Base-by-base conservation (phyloP, 2,113 vertebrate species). In the Stomatorhinus ivindoensis region DNA sequence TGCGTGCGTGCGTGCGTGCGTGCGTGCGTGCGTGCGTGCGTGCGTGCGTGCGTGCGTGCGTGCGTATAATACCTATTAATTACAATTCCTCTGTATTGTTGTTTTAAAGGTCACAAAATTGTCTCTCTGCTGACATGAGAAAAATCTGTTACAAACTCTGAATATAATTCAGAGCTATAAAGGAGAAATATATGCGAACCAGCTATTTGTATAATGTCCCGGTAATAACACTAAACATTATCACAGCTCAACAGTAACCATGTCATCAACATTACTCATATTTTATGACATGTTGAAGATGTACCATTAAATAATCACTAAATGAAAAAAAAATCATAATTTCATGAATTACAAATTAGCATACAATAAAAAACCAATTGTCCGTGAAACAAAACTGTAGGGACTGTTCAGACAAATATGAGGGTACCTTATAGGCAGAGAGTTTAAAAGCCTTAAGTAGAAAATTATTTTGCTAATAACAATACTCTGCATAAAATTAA, bases 361-460 rank as follows among this genome's bases (percentile, higher is more conserved):
- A 93, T 92, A 91, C 92, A 82, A 51, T 46, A 65, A 53, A 85
- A 86, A 90, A 90, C 91, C 92, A 91, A 87, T 90, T 91, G 35
- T 39, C 87, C 85, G 53, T 65, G 31, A 65, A 44, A 31, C 51
- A 61, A 65, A 87, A 65, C 31, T 50, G 1, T 42, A 46, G 73
- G 27, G 8, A 94, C 90, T 87, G 90, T 87, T 90, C 87, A 89
- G 89, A 91, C 88, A 91, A 94, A 93, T 94, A 93, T 69, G 17
- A n/a, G 90, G 90, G 87, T 89, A 89, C 92, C 91, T 92, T 47
- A 87, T 88, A 87, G 91, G 92, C 93, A 92, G 83, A 91, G 90
- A 93, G 92, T 90, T 92, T 92, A 92, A 92, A 91, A 90, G 90
- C 90, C 89, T 91, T 85, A 76, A 85, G 89, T 55, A 91, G 86